Evolutionary conservation across 2,113 vertebrate species (phyloP), one percentile per base, ranked within the genome.

Genomic region (Chelonoidis abingdonii): DNA sequence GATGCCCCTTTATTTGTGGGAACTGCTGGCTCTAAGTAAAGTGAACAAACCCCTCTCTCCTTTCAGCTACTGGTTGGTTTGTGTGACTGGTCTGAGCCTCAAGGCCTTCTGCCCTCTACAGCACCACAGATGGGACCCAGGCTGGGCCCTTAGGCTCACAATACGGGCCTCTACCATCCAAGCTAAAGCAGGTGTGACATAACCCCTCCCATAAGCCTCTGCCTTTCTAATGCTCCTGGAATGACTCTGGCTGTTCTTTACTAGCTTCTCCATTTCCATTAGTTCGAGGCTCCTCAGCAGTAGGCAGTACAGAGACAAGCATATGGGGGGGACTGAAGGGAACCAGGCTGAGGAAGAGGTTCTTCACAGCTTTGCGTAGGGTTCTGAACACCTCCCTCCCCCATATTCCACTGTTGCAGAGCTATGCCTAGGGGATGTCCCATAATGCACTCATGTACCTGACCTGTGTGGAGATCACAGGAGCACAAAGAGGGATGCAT

Each of bases 1-100:
- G 65, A 21, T 6, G 22, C 88, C 89, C 50, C 57, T 72, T 93
- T 65, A 95, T 53, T 89, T 93, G 75, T 52, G 79, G 88, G 86
- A 93, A 91, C 6, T 35, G 69, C n/a, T 84, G 56, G n/a, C 84
- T 94, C 87, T 53, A 47, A 84, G 59, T 31, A 91, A 92, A 91
- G 72, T 90, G 21, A 47, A 85, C 29, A 54, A 81, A 59, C 81
- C 89, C 72, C 44, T 84, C 10, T 41, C 82, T 69, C 31, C 29
- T 31, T 76, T 44, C 38, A 78, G 92, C 50, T 92, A 93, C 83
- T 72, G 41, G 57, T 54, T 14, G 47, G 81, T 11, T 80, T 49
- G 4, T 84, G 56, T 54, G 62, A 31, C 27, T 89, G 83, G 49
- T 93, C 80, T 27, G 29, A 79, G 62, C 29, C 50, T 83, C 53